phyloP scores from a whole-genome alignment of 2,797 vertebrate genomes.

The Spondyliosoma cantharus region DNA sequence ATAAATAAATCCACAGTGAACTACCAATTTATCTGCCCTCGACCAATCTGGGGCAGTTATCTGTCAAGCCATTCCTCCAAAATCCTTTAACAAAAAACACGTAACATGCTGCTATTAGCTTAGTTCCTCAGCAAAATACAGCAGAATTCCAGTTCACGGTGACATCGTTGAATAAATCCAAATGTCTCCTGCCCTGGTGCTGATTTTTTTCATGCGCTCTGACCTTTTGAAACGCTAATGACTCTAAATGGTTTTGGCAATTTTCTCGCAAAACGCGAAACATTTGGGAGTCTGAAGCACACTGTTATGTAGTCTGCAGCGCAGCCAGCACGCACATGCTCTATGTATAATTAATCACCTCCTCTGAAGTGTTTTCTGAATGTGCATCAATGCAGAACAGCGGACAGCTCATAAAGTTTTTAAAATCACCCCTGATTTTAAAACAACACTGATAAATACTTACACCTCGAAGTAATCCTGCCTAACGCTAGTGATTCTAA shows the following conservation, averaged over 20 bases:
- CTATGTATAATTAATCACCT: conserved; percentile 54
- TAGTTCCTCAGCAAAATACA: conserved; percentile 9
- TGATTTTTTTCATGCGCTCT: conserved; percentile 19
- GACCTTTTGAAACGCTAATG: conserved; percentile 47
- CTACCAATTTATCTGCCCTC: conserved; percentile 1
- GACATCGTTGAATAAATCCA: conserved; percentile 21
- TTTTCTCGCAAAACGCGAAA: conserved; percentile 39
- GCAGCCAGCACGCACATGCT: conserved; percentile 6
- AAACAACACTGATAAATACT: neutral
- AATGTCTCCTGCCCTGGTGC: neutral
- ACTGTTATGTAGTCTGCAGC: conserved; percentile 22
- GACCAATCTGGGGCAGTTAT: neutral
- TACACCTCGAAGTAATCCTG: neutral
- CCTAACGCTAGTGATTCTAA: no score
- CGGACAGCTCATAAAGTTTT: neutral
- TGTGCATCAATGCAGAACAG: conserved; percentile 8
- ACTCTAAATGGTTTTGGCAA: conserved; percentile 34
- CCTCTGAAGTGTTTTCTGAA: conserved; percentile 40
- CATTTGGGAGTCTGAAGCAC: conserved; percentile 16
- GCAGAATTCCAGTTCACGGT: conserved; percentile 8
- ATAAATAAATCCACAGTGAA: conserved; percentile 12
- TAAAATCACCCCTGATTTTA: conserved; percentile 1
- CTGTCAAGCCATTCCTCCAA: neutral
- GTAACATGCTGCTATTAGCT: conserved; percentile 30
- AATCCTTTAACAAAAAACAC: conserved; percentile 15